A percentile compares a stretch with the other conserved stretches of the same genome.
These are phyloP conservation scores for Danionella cerebrum DNA, from an alignment of 2,113 vertebrate species.

Conservation along the genomic window DNA sequence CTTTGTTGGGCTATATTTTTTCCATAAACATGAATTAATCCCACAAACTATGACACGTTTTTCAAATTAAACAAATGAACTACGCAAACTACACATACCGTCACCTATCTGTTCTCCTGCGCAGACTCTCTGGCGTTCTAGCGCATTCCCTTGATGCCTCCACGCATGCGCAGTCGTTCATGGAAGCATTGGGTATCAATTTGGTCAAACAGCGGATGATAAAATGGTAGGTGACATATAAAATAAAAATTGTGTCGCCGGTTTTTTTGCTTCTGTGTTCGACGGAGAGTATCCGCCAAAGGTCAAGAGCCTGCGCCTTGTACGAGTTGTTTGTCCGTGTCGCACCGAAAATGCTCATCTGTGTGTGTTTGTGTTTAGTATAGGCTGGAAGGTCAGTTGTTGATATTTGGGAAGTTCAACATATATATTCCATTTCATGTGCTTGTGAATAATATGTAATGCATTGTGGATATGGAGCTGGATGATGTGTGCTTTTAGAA, in stretches of 20 bases:
- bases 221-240: slow-evolving; percentile 76
- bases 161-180: slow-evolving; percentile 67
- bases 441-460: slow-evolving; percentile 36
- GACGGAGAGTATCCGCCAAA: slow-evolving; percentile 14
- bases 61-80: too few species aligned
- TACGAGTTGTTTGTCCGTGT: slow-evolving; percentile 31
- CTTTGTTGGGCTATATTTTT: too few species aligned
- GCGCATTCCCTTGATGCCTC: slow-evolving; percentile 51
- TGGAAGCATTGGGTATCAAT: slow-evolving; percentile 58
- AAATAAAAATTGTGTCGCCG: slow-evolving; percentile 49
- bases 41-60: too few species aligned
- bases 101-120: neutral
- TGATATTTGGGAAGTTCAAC: slow-evolving; percentile 71
- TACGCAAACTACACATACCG: slow-evolving; percentile 42
- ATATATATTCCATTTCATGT: slow-evolving; percentile 69
- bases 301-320: slow-evolving; percentile 4
- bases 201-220: slow-evolving; percentile 72
- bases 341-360: slow-evolving; percentile 37
- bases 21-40: too few species aligned
- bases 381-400: slow-evolving; percentile 70
- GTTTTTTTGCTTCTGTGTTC: slow-evolving; percentile 18
- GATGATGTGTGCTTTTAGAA: too few species aligned
- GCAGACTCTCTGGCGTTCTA: slow-evolving; percentile 39
- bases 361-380: slow-evolving; percentile 42
- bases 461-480: neutral